Evolutionary conservation across 2,797 vertebrate species (phyloP).

Genomic region (Acrossocheilus wenchowensis): DNA sequence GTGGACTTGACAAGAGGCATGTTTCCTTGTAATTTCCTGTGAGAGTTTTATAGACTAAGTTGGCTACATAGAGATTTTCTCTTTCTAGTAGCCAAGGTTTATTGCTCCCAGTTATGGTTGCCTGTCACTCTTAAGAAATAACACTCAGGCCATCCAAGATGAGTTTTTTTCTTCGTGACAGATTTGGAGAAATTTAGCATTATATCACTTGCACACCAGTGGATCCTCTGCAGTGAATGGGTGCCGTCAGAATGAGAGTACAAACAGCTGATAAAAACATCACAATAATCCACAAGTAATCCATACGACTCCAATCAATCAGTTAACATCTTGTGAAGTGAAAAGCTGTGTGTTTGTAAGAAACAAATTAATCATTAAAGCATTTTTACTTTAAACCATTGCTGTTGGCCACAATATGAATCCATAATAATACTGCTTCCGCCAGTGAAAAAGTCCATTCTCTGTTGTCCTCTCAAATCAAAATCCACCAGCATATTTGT

Average conservation of each 20-base stretch:
- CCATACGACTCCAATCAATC: not conserved
- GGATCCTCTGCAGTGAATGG: not conserved
- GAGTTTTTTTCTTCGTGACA: not conserved
- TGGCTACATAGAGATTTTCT: not conserved
- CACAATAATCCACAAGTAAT: not conserved
- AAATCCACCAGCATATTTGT: no score
- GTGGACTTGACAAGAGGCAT: not conserved
- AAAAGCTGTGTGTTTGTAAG: not conserved
- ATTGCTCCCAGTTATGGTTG: not conserved
- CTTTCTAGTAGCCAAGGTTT: not conserved
- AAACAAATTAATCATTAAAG: not conserved
- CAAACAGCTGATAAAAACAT: no score
- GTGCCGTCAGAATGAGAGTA: not conserved
- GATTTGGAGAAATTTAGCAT: not conserved
- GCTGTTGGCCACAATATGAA: not conserved
- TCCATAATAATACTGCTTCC: not conserved
- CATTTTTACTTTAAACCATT: not conserved
- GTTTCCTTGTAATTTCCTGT: not conserved
- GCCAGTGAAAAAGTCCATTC: no score
- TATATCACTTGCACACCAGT: not conserved
- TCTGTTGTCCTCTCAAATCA: no score
- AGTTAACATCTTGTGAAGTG: not conserved
- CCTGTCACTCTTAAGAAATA: not conserved
- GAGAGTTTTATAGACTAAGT: not conserved
- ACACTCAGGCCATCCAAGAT: not conserved